phyloP scores from a whole-genome alignment of 2,797 vertebrate genomes.

The Propithecus deckenii region DNA sequence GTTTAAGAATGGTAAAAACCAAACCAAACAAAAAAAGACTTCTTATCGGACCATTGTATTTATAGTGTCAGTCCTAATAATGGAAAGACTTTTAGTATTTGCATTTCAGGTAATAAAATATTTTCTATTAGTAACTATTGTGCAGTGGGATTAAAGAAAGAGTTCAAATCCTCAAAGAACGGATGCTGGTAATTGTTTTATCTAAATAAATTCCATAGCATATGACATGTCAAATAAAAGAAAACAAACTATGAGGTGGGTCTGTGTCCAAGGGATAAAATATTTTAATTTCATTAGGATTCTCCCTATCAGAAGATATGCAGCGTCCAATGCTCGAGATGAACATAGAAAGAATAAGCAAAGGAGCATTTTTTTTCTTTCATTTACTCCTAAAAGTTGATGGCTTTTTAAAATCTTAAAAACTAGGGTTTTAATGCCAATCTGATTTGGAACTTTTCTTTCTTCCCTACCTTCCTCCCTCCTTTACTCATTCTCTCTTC shows the following conservation, averaged over 20 bases:
- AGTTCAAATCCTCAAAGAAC: constrained; percentile 26
- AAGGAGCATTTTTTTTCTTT: constrained; percentile 13
- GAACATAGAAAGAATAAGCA: constrained; percentile 61
- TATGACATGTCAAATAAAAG: constrained; percentile 46
- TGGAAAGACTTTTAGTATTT: constrained; percentile 22
- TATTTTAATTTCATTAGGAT: constrained; percentile 74
- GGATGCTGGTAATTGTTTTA: constrained; percentile 52
- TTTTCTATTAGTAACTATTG: constrained; percentile 33
- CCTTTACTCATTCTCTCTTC: background rate
- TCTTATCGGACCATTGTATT: background rate
- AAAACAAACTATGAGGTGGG: constrained; percentile 11
- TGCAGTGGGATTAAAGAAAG: background rate
- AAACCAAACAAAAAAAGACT: background rate
- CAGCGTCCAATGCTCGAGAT: constrained; percentile 72
- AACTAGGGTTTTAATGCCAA: constrained; percentile 64
- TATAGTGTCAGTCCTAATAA: background rate
- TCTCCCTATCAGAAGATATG: constrained; percentile 57
- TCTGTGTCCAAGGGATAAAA: constrained; percentile 40
- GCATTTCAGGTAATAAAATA: constrained; percentile 3
- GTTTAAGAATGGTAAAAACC: background rate
- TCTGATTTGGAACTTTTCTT: constrained; percentile 64
- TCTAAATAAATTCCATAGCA: constrained; percentile 49
- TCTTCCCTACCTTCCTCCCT: no score
- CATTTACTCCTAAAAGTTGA: constrained; percentile 58
- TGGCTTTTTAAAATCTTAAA: constrained; percentile 47